These are phyloP conservation scores for Idaea dimidiata DNA, from an alignment of 2,888 invertebrate species.

Conservation along the genomic window DNA sequence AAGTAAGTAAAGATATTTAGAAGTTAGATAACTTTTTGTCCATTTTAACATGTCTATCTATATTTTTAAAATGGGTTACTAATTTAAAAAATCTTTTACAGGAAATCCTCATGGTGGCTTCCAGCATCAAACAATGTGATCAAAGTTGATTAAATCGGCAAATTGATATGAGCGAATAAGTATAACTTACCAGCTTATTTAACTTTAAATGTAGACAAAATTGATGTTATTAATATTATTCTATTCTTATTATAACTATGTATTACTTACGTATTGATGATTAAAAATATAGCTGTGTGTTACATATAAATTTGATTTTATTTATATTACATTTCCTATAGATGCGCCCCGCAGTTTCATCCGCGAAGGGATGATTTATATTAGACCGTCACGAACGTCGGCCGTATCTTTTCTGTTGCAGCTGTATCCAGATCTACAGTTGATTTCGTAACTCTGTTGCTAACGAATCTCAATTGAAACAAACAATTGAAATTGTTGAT, in stretches of 20 bases:
- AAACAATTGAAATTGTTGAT: too few species aligned
- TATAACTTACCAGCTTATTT: slow-evolving; percentile 8
- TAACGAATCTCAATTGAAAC: too few species aligned
- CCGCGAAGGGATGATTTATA: too few species aligned
- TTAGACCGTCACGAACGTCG: too few species aligned
- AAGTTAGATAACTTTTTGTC: background rate
- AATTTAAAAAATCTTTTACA: slow-evolving; percentile 33
- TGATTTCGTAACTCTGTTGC: too few species aligned
- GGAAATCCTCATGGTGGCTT: slow-evolving; percentile 44
- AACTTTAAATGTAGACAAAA: slow-evolving; percentile 31
- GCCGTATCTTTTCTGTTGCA: too few species aligned
- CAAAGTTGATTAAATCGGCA: slow-evolving; percentile 52
- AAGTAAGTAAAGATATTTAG: slow-evolving; percentile 27
- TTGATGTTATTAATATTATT: slow-evolving; percentile 31
- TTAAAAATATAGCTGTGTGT: slow-evolving; percentile 38
- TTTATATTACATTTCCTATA: background rate
- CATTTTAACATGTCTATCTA: too few species aligned
- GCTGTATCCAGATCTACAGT: too few species aligned
- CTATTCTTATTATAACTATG: slow-evolving; percentile 24
- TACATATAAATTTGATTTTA: slow-evolving; percentile 12
- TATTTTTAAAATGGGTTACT: background rate
- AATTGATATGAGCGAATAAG: background rate
- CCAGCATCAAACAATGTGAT: slow-evolving; percentile 38
- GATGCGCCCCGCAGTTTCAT: too few species aligned
- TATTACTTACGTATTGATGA: slow-evolving; percentile 21